phyloP scores from a whole-genome alignment of 2,113 vertebrate species.

The Globicephala melas region DNA sequence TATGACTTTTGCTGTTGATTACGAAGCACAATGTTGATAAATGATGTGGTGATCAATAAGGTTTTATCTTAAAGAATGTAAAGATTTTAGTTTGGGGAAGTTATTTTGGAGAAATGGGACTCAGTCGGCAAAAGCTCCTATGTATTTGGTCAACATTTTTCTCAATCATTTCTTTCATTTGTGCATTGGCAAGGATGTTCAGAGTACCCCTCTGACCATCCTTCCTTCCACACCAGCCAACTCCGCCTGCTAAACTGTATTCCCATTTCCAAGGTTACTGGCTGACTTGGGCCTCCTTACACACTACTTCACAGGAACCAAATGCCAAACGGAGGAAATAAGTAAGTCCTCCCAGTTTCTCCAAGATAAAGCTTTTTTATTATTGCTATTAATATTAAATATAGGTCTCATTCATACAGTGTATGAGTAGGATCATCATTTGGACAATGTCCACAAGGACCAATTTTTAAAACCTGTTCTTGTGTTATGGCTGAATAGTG shows the following conservation, averaged over 20 bases:
- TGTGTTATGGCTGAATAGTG: slow-evolving; percentile 82
- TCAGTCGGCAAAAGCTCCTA: slow-evolving; percentile 47
- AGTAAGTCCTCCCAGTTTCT: slow-evolving; percentile 81
- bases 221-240: neutral
- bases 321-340: slow-evolving; percentile 57
- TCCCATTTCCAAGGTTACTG: neutral
- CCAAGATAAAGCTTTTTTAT: slow-evolving; percentile 83
- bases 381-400: slow-evolving; percentile 84
- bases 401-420: slow-evolving; percentile 89
- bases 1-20: slow-evolving; percentile 83
- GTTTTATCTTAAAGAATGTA: slow-evolving; percentile 86
- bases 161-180: slow-evolving; percentile 20
- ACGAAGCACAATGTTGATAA: slow-evolving; percentile 85
- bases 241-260: neutral
- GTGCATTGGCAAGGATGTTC: slow-evolving; percentile 44
- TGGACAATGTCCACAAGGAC: slow-evolving; percentile 86
- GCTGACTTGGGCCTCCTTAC: neutral
- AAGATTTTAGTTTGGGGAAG: slow-evolving; percentile 76
- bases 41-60: slow-evolving; percentile 75
- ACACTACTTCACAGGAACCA: slow-evolving; percentile 37
- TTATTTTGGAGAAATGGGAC: slow-evolving; percentile 86
- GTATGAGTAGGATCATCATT: slow-evolving; percentile 85
- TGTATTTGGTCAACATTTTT: slow-evolving; percentile 39
- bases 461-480: slow-evolving; percentile 83
- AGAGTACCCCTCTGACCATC: neutral